Evolutionary conservation across 2,888 invertebrate genomes (phyloP), one percentile per base, ranked within the genome.

Genomic region (Rhorus exstirpatorius): DNA sequence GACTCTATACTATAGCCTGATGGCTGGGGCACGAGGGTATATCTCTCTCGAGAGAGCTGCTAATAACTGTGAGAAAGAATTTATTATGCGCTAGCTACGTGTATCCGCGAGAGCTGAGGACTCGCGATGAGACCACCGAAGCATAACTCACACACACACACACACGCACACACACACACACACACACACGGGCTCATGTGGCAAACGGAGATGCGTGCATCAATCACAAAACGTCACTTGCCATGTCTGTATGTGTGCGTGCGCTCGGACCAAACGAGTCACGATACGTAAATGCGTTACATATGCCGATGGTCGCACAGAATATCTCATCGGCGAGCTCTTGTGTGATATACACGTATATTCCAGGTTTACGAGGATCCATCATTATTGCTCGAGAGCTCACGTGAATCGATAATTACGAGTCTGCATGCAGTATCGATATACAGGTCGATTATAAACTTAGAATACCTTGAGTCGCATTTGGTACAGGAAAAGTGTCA

Each of bases 31-130:
- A 55, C 61, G 26, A 63, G 78, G 75, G 60, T n/a, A 41, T 76
- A 31, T 26, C n/a, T 55, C 65, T 55, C 63, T 79, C 79, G 53
- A 75, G 41, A 63, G 77, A 68, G 71, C 81, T 84, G 84, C 81
- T 88, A 88, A 87, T 88, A 87, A 85, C 85, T 86, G 84, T 84
- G 85, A 87, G 87, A 87, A 88, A 86, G 85, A 84, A 87, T 87
- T 88, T 88, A 87, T 88, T 87, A 87, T 85, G 87, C 85, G 85
- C 80, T 81, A 84, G 75, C 21, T 75, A 44, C 46, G 35, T 55
- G 31, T 51, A 14, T 19, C 60, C 60, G 35, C 58, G 51, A 84
- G 79, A 82, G 68, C 63, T 49, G 41, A 76, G 76, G 76, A 80
- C 53, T 72, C 72, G 58, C 49, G 82, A 75, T 68, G 82, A 84